A percentile compares a stretch with the other conserved stretches of the same genome.
phyloP scores from a whole-genome alignment of 2,888 invertebrate genomes.

The Hemaris fuciformis region DNA sequence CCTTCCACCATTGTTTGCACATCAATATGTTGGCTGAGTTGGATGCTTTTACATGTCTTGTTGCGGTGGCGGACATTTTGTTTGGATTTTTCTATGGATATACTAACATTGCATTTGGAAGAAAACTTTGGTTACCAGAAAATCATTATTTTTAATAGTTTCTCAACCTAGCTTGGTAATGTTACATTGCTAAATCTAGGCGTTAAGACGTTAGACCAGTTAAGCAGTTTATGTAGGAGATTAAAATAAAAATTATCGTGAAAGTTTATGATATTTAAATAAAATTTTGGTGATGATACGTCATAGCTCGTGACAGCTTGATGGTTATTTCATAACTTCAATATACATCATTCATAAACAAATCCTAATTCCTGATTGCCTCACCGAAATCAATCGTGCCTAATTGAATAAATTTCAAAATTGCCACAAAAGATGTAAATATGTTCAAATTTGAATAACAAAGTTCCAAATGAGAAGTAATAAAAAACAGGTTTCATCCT shows the following conservation, averaged over 20 bases:
- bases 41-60: constrained; percentile 75
- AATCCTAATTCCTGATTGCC: neutral
- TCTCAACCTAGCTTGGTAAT: too few relatives aligned
- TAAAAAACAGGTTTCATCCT: neutral
- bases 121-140: neutral
- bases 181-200: too few relatives aligned
- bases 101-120: neutral
- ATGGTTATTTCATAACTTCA: neutral
- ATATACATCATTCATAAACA: neutral
- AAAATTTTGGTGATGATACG: too few relatives aligned
- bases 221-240: too few relatives aligned
- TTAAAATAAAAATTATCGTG: too few relatives aligned
- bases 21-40: constrained; percentile 88
- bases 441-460: neutral
- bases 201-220: too few relatives aligned
- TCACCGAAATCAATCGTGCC: too few relatives aligned
- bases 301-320: neutral
- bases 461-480: neutral
- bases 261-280: too few relatives aligned
- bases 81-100: constrained; percentile 26
- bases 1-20: constrained; percentile 95
- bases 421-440: neutral
- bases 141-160: too few relatives aligned
- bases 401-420: neutral
- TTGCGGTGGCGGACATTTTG: constrained; percentile 77